phyloP scores from a whole-genome alignment of 2,113 vertebrate species.

The Bothrops jararaca region DNA sequence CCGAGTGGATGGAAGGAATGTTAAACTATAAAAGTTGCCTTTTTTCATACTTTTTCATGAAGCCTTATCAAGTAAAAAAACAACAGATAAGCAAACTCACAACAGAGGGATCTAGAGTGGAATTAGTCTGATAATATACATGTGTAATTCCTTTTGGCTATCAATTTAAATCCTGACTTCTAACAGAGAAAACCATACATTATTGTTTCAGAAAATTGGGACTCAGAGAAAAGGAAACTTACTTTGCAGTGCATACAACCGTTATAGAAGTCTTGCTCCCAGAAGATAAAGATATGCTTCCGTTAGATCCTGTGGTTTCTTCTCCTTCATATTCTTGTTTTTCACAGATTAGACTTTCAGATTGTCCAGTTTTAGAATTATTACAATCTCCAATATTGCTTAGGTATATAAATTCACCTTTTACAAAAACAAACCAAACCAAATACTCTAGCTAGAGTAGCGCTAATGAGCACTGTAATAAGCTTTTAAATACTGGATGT shows the following conservation, averaged over 20 bases:
- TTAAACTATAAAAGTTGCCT: background rate
- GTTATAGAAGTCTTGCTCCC: slow-evolving; percentile 70
- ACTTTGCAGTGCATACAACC: slow-evolving; percentile 73
- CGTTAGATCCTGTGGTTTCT: background rate
- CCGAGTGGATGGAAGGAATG: background rate
- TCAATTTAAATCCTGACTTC: background rate
- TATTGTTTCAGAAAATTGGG: background rate
- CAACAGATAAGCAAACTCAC: background rate
- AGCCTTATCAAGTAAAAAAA: background rate
- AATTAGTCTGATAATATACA: background rate
- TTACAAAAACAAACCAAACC: slow-evolving; percentile 27
- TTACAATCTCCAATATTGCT: slow-evolving; percentile 1
- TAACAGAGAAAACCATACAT: background rate
- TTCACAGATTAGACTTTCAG: slow-evolving; percentile 3
- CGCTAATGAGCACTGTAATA: background rate
- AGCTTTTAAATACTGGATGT: background rate
- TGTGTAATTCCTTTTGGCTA: background rate
- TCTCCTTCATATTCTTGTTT: background rate
- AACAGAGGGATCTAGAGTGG: background rate
- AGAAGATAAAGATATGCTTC: slow-evolving; percentile 67
- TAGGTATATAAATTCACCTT: slow-evolving; percentile 4
- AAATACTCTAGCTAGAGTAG: background rate
- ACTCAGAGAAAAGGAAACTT: background rate
- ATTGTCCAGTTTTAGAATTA: background rate
- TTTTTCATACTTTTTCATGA: background rate